Base-by-base conservation (phyloP, 2,888 invertebrate genomes). In the Galeopsomyia nigrocyanea region DNA sequence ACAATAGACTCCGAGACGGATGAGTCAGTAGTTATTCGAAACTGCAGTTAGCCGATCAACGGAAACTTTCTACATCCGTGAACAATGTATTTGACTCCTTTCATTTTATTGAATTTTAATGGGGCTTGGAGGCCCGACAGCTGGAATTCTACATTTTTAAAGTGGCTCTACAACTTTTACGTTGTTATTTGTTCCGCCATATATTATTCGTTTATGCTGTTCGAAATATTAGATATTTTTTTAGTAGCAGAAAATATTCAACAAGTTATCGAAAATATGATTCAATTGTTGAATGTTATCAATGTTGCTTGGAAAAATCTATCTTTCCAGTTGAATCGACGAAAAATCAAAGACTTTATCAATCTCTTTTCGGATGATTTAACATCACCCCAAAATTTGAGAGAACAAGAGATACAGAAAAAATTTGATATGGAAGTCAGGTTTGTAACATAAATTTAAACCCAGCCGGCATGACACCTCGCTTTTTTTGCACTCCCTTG, bases 151-250 rank as follows among this genome's bases (percentile, higher is more conserved):
- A 64, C 26, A 55, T 17, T 6, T 21, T 14, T 17, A 0, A 56
- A 49, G 3, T 14, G n/a, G 1, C 26, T 60, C 1, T 73, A 68
- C 19, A 9, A 14, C n/a, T 49, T 64, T 1, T 68, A 68, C 46
- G 63, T 55, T 2, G 21, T 31, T 26, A 57, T 6, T 56, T 17
- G 26, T 5, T 26, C 3, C 26, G 26, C 26, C 6, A 17, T 73
- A 0, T 64, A 19, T 46, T 73, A 64, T 13, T 9, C 60, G 5
- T 73, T 68, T 21, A 61, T 73, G 60, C 7, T 73, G 10, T 68
- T 67, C 3, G 60, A 73, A 55, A 55, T 73, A 22, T 47, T 73
- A 16, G 73, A 73, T 31, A 60, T 73, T 16, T 3, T 73, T 21
- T 55, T 68, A 10, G 0, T 60, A 0, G 61, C 68, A 0, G 56